phyloP scores from a whole-genome alignment of 2,888 invertebrate genomes.

The Melieria crassipennis region DNA sequence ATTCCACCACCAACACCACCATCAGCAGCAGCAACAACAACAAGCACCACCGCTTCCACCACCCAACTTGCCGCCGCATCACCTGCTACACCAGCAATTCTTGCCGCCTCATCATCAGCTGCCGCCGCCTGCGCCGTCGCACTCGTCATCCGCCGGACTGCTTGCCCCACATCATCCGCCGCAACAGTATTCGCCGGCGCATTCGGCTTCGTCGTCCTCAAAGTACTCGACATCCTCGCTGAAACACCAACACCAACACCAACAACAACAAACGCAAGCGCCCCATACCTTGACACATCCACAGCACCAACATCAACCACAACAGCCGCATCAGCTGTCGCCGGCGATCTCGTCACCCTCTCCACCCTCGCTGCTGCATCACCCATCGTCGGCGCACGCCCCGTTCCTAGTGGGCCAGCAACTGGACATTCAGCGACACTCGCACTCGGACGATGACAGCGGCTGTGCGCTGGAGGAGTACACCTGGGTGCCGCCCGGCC shows the following conservation, averaged over 20 bases:
- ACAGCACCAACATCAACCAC: conserved; percentile 37
- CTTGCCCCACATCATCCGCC: conserved; percentile 42
- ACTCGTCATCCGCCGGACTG: conserved; percentile 35
- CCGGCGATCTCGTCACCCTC: conserved; percentile 64
- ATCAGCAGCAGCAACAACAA: conserved; percentile 37
- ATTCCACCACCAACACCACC: conserved; percentile 45
- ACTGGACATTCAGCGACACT: conserved; percentile 82
- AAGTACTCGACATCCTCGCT: conserved; percentile 57
- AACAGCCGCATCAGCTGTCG: conserved; percentile 56
- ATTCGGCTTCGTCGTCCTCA: conserved; percentile 53
- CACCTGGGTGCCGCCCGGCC: conserved; percentile 97
- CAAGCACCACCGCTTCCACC: conserved; percentile 39
- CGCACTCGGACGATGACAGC: conserved; percentile 96
- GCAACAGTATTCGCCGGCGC: conserved; percentile 57
- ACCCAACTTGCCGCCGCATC: conserved; percentile 35
- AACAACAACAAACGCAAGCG: conserved; percentile 43
- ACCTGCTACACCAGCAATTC: conserved; percentile 43
- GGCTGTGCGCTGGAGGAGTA: conserved; percentile 99
- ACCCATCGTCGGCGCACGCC: conserved; percentile 57
- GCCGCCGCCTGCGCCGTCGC: conserved; percentile 42
- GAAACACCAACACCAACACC: conserved; percentile 49
- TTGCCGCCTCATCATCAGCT: conserved; percentile 58
- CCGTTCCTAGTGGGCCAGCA: conserved; percentile 63
- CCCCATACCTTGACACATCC: conserved; percentile 38
- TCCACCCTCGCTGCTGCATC: conserved; percentile 62